Percentiles rank a stretch among this genome's conserved stretches.
These are phyloP conservation scores for Etheostoma cragini DNA, from an alignment of 2,113 vertebrate species.

Conservation along the genomic window DNA sequence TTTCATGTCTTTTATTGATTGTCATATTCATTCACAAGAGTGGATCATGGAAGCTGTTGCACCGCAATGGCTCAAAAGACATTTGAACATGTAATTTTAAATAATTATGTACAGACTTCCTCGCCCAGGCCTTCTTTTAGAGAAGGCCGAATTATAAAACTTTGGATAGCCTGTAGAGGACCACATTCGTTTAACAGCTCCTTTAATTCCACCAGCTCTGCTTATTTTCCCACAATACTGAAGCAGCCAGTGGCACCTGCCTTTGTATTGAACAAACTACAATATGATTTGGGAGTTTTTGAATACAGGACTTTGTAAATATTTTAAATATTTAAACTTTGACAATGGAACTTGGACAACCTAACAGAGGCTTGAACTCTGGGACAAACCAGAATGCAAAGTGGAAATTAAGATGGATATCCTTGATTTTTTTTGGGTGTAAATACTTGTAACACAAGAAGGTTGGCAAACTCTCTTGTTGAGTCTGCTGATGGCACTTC, in stretches of 20 bases:
- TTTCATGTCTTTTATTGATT: conserved; percentile 72
- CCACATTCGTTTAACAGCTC: conserved; percentile 68
- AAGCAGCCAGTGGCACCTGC: conserved; percentile 63
- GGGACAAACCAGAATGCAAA: conserved; percentile 62
- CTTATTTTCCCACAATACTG: conserved; percentile 76
- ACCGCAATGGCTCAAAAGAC: conserved; percentile 60
- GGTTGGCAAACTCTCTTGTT: conserved; percentile 76
- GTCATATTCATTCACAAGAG: conserved; percentile 60
- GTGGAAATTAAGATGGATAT: conserved; percentile 70
- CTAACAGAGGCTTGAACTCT: conserved; percentile 71
- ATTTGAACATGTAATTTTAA: conserved; percentile 78
- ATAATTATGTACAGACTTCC: conserved; percentile 73
- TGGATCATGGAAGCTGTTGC: conserved; percentile 65
- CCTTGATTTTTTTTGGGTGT: conserved; percentile 79
- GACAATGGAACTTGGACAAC: conserved; percentile 68
- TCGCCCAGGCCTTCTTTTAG: conserved; percentile 59
- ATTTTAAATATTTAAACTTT: conserved; percentile 95
- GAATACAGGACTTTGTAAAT: conserved; percentile 92
- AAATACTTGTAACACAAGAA: conserved; percentile 84
- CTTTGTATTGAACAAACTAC: conserved; percentile 65
- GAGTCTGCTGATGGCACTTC: conserved; percentile 85
- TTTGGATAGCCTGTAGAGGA: conserved; percentile 64
- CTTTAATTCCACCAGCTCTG: conserved; percentile 77
- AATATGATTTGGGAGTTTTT: conserved; percentile 86
- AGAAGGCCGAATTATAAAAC: conserved; percentile 65